Conservation (phyloP, 2,113 vertebrate genomes). For the Nibea coibor region DNA sequence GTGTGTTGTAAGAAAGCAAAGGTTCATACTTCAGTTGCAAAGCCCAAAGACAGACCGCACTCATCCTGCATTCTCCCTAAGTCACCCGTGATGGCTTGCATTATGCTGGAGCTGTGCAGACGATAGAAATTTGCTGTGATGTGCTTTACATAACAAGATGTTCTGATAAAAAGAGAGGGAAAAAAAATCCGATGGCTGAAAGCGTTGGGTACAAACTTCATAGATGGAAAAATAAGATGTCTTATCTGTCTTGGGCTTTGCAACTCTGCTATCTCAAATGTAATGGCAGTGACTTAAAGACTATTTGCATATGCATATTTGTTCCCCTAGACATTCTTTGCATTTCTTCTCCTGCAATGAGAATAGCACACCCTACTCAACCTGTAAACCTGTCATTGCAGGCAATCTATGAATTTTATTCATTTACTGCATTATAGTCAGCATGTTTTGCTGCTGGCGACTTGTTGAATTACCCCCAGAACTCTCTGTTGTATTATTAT, state of each 20-base stretch:
- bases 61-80: slow-evolving; percentile 42
- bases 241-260: slow-evolving; percentile 42
- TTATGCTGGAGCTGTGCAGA: slow-evolving; percentile 51
- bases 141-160: slow-evolving; percentile 61
- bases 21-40: slow-evolving; percentile 58
- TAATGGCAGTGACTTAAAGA: slow-evolving; percentile 20
- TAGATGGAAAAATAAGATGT: slow-evolving; percentile 37
- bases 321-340: slow-evolving; percentile 9
- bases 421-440: slow-evolving; percentile 50
- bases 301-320: slow-evolving; percentile 58
- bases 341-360: slow-evolving; percentile 15
- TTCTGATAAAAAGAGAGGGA: slow-evolving; percentile 27
- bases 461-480: slow-evolving; percentile 67
- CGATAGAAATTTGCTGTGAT: slow-evolving; percentile 47
- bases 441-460: slow-evolving; percentile 51
- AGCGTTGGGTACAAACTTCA: slow-evolving; percentile 25
- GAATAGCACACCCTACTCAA: slow-evolving; percentile 45
- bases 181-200: slow-evolving; percentile 4
- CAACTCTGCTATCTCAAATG: slow-evolving; percentile 25
- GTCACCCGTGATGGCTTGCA: slow-evolving; percentile 46
- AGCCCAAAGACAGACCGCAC: slow-evolving; percentile 59
- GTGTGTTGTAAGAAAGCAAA: slow-evolving; percentile 59
- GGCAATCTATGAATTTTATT: slow-evolving; percentile 50
- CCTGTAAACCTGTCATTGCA: slow-evolving; percentile 44
- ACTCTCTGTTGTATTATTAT: slow-evolving; percentile 64